Evolutionary conservation across 92 coral and sea anemone species (phyloP), one percentile per base, ranked within the genome.

Genomic region (Porites divaricata): DNA sequence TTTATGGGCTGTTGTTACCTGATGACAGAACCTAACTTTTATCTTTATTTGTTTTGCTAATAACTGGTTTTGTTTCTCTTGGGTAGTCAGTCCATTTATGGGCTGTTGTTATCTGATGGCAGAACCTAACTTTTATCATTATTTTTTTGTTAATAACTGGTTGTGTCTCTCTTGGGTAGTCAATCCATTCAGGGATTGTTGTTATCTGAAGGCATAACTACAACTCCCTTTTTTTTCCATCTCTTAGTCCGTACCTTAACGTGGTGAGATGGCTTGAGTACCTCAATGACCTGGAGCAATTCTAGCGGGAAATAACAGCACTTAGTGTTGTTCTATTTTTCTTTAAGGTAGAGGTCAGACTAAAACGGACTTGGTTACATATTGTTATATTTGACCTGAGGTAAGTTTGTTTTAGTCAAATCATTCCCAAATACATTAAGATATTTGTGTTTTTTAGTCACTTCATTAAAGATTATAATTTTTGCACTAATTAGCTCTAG

Each of bases 81-180:
- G 35, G 35, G 35, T 26, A 26, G 35, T 26, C 35, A 26, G 35
- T 26, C 2, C 35, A 26, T 26, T 26, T 26, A 26, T 26, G 35
- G 35, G 35, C 35, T 26, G 35, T 26, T 26, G 35, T 26, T 26
- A 26, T 26, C 35, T 26, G 35, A 26, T 26, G 35, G 1, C 35
- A 26, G 35, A 26, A 26, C 35, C 35, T 26, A 26, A 26, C 35
- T 26, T 26, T 26, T 63, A 19, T 16, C 6, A 19, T 63, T 20
- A 6, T 67, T 6, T 23, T 25, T 6, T 23, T 26, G 23, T 67
- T 9, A 7, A 0, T 67, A 22, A 67, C 4, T 17, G 26, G 71
- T 83, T 61, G 75, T 83, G 81, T 74, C 41, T 65, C 74, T 75
- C 74, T 83, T 83, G 88, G 88, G 88, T 83, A 74, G 88, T 26